phyloP scores from a whole-genome alignment of 2,113 vertebrate genomes.

The Furnarius figulus region DNA sequence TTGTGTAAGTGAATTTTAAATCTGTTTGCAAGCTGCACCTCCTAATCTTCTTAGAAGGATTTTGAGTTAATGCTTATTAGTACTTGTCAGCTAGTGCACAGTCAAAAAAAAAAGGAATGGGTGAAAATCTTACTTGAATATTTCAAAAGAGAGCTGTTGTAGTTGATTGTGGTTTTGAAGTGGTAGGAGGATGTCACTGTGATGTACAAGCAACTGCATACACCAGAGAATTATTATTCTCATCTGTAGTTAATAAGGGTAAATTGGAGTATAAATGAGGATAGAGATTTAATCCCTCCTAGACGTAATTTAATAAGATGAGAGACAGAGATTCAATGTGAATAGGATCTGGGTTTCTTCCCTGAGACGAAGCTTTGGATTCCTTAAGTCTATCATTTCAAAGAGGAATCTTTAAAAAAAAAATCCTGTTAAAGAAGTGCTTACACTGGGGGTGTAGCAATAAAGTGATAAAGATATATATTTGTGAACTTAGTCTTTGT shows the following conservation, averaged over 20 bases:
- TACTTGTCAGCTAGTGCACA: neutral
- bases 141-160: neutral
- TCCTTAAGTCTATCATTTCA: neutral
- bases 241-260: neutral
- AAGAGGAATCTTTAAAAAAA: neutral
- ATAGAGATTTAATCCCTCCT: conserved; percentile 14
- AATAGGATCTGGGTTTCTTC: neutral
- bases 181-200: neutral
- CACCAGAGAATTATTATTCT: neutral
- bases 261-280: neutral
- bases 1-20: neutral
- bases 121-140: conserved; percentile 21
- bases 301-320: neutral
- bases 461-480: neutral
- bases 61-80: conserved; percentile 52
- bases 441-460: neutral
- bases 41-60: conserved; percentile 48
- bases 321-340: neutral
- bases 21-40: neutral
- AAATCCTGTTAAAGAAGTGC: neutral
- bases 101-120: neutral
- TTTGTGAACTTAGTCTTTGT: neutral
- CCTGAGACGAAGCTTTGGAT: neutral
- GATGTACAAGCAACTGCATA: neutral
- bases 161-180: neutral